Evolutionary conservation across 2,113 vertebrate genomes (phyloP).

Genomic region (Macaca nemestrina): DNA sequence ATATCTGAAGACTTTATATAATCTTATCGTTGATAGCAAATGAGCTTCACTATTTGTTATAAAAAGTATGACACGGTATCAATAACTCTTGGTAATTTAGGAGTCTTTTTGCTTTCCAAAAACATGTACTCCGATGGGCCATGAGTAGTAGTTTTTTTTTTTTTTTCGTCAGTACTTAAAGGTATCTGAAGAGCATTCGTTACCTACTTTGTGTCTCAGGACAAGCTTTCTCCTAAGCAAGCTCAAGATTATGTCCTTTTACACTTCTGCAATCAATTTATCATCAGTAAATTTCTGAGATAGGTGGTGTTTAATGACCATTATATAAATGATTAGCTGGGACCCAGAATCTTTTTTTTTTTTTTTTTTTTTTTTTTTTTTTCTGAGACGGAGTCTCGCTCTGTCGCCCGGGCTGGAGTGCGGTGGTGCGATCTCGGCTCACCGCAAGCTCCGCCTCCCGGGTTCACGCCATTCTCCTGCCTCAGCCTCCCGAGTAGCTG

Average conservation of each 20-base stretch:
- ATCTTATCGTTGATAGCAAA: background rate
- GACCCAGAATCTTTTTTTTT: too few relatives aligned
- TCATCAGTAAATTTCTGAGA: background rate
- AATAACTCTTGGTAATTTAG: background rate
- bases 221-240: background rate
- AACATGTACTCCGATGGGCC: background rate
- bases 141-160: too few relatives aligned
- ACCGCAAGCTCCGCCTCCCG: too few relatives aligned
- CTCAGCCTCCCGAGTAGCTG: too few relatives aligned
- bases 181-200: background rate
- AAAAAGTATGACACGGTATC: background rate
- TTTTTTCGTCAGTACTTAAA: too few relatives aligned
- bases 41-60: background rate
- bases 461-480: too few relatives aligned
- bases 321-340: background rate
- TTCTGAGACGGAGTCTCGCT: too few relatives aligned
- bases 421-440: fast-evolving
- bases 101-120: background rate
- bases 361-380: too few relatives aligned
- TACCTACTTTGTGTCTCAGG: background rate
- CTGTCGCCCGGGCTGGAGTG: too few relatives aligned
- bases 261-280: background rate
- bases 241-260: background rate
- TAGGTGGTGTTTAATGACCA: background rate
- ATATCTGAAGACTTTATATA: background rate